Conservation (phyloP, 2,888 invertebrate genomes). For the Meghimatium bilineatum region DNA sequence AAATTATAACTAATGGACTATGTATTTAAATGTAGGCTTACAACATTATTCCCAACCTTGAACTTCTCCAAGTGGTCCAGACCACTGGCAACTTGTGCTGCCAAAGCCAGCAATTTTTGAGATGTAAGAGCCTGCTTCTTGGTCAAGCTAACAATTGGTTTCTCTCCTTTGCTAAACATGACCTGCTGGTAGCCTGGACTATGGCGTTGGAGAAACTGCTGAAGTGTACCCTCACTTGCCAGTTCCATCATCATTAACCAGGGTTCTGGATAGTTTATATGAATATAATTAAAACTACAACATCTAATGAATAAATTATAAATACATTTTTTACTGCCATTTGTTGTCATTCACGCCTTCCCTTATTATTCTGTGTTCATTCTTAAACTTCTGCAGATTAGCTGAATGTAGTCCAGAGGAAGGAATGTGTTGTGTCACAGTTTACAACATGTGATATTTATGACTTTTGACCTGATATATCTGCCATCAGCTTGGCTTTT, state of each 20-base stretch:
- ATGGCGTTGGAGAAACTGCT: constrained; percentile 65
- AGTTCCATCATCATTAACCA: constrained; percentile 71
- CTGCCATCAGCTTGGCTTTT: too few species aligned
- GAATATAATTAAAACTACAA: not conserved
- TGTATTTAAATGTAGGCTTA: too few species aligned
- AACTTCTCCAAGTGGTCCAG: constrained; percentile 68
- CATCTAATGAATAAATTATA: too few species aligned
- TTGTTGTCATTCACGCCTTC: too few species aligned
- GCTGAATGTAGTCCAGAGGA: too few species aligned
- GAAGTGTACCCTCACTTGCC: constrained; percentile 68
- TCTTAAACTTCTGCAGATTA: too few species aligned
- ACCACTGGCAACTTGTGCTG: constrained; percentile 66
- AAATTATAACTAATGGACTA: too few species aligned
- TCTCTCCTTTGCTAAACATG: constrained; percentile 59
- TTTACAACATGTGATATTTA: too few species aligned
- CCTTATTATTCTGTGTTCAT: too few species aligned
- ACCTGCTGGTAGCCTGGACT: constrained; percentile 67
- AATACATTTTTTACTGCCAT: too few species aligned
- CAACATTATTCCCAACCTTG: constrained; percentile 57
- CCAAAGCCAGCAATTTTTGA: constrained; percentile 65
- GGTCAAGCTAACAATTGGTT: constrained; percentile 60
- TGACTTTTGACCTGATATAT: too few species aligned
- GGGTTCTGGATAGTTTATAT: constrained; percentile 59
- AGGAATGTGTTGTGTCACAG: too few species aligned
- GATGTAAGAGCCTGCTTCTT: constrained; percentile 62